Base-by-base conservation (phyloP, 2,113 vertebrate species). In the Carettochelys insculpta region DNA sequence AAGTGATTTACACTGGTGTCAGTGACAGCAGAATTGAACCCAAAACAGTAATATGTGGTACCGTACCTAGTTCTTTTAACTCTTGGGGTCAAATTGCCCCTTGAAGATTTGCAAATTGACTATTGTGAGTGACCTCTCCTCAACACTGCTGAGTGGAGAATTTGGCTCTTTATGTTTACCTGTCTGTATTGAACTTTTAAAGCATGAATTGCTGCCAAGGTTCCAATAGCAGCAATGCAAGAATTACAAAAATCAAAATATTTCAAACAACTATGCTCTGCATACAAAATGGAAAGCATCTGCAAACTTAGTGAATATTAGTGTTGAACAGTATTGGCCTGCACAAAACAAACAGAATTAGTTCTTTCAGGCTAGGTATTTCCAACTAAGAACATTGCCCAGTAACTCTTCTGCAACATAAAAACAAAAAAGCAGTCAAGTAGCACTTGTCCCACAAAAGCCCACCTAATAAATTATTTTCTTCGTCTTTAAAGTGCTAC, bases 311-410 rank as follows among this genome's bases (percentile, higher is more conserved):
- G 71, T 82, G 75, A 90, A 31, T 86, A 77, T 43, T 76, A 12
- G 5, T 53, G 61, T 47, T 56, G 71, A 85, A 19, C 58, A 81
- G 78, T 85, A 77, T 51, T 79, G 84, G n/a, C 56, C 76, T 86
- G 68, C 76, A 83, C 25, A 50, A 38, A 94, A 77, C 29, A 89
- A 87, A 41, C 11, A 81, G 14, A 48, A 51, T 31, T 82, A 85
- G 82, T 43, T 92, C 53, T 78, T 88, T 24, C 56, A 20, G 51
- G 65, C 82, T 85, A 79, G 51, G 65, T 61, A 86, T 61, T 87
- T 86, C 87, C 90, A 87, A 77, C 82, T 80, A 25, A 53, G 81
- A 91, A 94, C 82, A 85, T 80, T 81, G 41, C 7, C 58, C 3
- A 5, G 1, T 84, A 80, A 88, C 45, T 83, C 53, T 45, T 83